These are phyloP conservation scores for Phalacrocorax aristotelis DNA, from an alignment of 2,113 vertebrate genomes.

Conservation along the genomic window DNA sequence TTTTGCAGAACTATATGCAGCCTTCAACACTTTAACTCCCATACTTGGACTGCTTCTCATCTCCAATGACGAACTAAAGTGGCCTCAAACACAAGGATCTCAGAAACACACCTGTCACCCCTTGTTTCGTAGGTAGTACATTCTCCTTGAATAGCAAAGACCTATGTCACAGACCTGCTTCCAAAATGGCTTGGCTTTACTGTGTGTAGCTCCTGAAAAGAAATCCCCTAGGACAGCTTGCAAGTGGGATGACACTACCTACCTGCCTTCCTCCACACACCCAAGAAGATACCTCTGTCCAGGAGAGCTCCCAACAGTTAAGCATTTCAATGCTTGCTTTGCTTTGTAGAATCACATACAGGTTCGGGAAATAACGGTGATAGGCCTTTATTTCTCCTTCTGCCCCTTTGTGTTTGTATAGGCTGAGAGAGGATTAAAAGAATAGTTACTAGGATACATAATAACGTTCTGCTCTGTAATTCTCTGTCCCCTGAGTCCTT, in stretches of 20 bases:
- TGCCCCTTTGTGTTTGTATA: slow-evolving; percentile 8
- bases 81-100: not conserved
- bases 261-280: not conserved
- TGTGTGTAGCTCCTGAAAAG: not conserved
- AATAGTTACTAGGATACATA: slow-evolving; percentile 50
- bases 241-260: not conserved
- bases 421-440: slow-evolving; percentile 11
- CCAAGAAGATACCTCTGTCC: not conserved
- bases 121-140: not conserved
- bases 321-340: not conserved
- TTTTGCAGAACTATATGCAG: not conserved
- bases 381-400: not conserved
- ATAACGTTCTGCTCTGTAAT: slow-evolving; percentile 42
- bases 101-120: not conserved
- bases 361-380: not conserved
- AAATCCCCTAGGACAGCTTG: not conserved
- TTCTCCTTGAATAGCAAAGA: not conserved
- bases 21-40: not conserved
- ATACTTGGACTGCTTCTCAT: not conserved
- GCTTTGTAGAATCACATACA: not conserved
- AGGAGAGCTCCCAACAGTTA: not conserved
- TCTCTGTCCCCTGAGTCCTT: slow-evolving; percentile 27
- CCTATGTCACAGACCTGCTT: not conserved
- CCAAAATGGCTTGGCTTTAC: not conserved
- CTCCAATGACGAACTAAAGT: not conserved